phyloP scores from a whole-genome alignment of 2,113 vertebrate species.

The Apteryx mantelli region DNA sequence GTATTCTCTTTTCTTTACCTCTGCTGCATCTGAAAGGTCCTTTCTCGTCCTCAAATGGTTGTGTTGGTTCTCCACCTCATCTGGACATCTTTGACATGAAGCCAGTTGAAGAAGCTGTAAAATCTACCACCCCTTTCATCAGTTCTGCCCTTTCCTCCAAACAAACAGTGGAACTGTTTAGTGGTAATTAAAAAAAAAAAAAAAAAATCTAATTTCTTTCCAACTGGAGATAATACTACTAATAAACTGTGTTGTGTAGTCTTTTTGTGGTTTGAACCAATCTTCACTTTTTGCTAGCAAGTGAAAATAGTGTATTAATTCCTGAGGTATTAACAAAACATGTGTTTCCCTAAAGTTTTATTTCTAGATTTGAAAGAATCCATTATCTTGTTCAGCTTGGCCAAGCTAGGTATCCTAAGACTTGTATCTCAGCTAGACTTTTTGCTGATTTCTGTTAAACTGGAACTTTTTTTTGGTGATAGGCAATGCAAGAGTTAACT shows the following conservation, averaged over 20 bases:
- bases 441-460: not conserved
- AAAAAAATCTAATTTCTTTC: conserved; percentile 3
- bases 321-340: not conserved
- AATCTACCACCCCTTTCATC: conserved; percentile 71
- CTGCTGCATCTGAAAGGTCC: conserved; percentile 67
- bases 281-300: not conserved
- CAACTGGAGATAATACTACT: not conserved
- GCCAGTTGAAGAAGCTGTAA: conserved; percentile 79
- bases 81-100: conserved; percentile 81
- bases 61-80: conserved; percentile 76
- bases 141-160: conserved; percentile 74
- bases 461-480: not conserved
- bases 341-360: not conserved
- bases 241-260: not conserved
- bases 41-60: conserved; percentile 78
- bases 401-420: not conserved
- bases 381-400: not conserved
- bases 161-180: conserved; percentile 75
- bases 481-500: not conserved
- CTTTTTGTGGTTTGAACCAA: not conserved
- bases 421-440: not conserved
- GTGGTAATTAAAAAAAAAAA: conserved; percentile 62
- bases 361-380: not conserved
- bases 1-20: conserved; percentile 60
- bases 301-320: not conserved